Evolutionary conservation across 2,797 vertebrate species (phyloP).

Genomic region (Liasis olivaceus): DNA sequence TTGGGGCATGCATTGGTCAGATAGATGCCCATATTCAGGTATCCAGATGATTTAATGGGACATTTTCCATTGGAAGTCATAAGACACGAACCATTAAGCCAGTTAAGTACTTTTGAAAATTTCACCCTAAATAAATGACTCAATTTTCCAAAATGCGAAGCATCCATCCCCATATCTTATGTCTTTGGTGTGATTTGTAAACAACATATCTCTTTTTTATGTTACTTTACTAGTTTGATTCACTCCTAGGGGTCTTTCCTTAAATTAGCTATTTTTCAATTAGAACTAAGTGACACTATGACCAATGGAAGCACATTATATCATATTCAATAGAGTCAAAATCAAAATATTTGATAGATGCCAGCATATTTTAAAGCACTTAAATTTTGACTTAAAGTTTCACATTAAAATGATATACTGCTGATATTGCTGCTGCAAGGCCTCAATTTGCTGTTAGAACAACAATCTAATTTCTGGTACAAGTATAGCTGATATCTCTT

Average conservation of each 20-base stretch:
- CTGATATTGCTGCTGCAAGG: neutral
- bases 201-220: neutral
- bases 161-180: neutral
- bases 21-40: slow-evolving; percentile 20
- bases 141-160: slow-evolving; percentile 7
- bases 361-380: neutral
- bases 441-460: neutral
- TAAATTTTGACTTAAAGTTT: neutral
- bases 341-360: neutral
- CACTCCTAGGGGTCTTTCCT: neutral
- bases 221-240: neutral
- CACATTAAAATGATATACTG: neutral
- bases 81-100: neutral
- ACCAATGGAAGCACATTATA: neutral
- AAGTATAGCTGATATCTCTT: neutral
- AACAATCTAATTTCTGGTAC: neutral
- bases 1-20: neutral
- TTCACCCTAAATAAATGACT: slow-evolving; percentile 8
- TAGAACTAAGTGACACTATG: neutral
- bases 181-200: neutral
- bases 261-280: neutral
- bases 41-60: slow-evolving; percentile 5
- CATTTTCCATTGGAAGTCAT: slow-evolving; percentile 12
- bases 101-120: neutral
- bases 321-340: neutral